Evolutionary conservation across 2,888 invertebrate genomes (phyloP).

Genomic region (Hipparchia semele): DNA sequence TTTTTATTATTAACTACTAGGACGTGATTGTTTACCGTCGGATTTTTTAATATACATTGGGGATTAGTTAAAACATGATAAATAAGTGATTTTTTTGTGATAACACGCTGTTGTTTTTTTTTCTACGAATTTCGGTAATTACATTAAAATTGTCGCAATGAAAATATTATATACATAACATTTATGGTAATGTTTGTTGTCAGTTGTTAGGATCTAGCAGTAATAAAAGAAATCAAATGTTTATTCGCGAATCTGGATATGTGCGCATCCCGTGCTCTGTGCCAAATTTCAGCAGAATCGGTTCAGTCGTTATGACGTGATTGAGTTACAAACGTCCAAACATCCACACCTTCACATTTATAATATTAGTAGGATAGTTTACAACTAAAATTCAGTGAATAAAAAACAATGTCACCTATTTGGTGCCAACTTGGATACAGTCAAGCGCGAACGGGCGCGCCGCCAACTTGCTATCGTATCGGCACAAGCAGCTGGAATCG

Average conservation of each 20-base stretch:
- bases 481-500: constrained; percentile 47
- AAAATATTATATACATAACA: too few relatives aligned
- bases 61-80: constrained; percentile 1
- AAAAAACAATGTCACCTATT: constrained; percentile 17
- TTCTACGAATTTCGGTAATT: neutral
- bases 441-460: constrained; percentile 40
- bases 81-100: neutral
- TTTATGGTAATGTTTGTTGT: too few relatives aligned
- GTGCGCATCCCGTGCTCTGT: too few relatives aligned
- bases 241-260: too few relatives aligned
- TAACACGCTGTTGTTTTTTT: neutral
- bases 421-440: constrained; percentile 18
- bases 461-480: constrained; percentile 48
- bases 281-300: too few relatives aligned
- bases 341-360: too few relatives aligned
- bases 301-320: too few relatives aligned
- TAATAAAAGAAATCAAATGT: too few relatives aligned
- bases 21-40: constrained; percentile 17
- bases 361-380: neutral
- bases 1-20: constrained; percentile 35
- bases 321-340: too few relatives aligned
- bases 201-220: too few relatives aligned
- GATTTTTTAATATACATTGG: constrained; percentile 9
- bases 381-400: constrained; percentile 6
- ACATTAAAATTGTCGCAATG: too few relatives aligned